Conservation (phyloP, 1,140 invertebrate species). For the Pogonomyrmex barbatus region DNA sequence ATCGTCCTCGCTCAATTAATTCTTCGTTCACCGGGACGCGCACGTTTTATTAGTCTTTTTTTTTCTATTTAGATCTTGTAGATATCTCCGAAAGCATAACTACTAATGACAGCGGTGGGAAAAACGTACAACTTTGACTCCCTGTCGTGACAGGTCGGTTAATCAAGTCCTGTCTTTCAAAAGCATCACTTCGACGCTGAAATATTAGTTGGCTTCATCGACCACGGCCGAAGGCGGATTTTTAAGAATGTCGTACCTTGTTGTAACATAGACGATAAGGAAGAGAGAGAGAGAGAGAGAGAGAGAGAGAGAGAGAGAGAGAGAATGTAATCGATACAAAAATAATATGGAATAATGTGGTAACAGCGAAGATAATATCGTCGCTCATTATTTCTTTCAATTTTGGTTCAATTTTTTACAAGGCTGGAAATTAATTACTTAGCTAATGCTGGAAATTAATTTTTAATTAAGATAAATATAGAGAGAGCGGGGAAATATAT, state of each 20-base stretch:
- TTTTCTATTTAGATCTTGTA: constrained; percentile 51
- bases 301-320: background rate
- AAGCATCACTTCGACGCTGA: constrained; percentile 43
- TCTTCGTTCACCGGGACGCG: background rate
- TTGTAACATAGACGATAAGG: background rate
- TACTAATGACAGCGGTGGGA: constrained; percentile 8
- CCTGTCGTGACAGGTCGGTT: constrained; percentile 53
- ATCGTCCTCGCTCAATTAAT: constrained; percentile 44
- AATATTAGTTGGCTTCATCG: constrained; percentile 57
- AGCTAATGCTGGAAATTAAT: background rate
- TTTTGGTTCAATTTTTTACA: constrained; percentile 29
- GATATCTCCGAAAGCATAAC: constrained; percentile 31
- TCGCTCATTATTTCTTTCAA: background rate
- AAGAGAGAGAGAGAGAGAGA: background rate
- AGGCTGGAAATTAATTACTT: background rate
- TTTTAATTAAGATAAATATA: no score
- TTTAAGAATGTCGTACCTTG: constrained; percentile 46
- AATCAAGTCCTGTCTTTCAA: constrained; percentile 55
- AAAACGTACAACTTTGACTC: constrained; percentile 43
- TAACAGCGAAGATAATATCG: background rate
- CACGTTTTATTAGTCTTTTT: constrained; percentile 22
- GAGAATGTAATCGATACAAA: constrained; percentile 28
- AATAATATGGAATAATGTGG: constrained; percentile 22
- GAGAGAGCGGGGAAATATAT: background rate
- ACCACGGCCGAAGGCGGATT: constrained; percentile 15